These are phyloP conservation scores for Paradoxurus hermaphroditus DNA, from an alignment of 2,113 vertebrate species.

Conservation along the genomic window DNA sequence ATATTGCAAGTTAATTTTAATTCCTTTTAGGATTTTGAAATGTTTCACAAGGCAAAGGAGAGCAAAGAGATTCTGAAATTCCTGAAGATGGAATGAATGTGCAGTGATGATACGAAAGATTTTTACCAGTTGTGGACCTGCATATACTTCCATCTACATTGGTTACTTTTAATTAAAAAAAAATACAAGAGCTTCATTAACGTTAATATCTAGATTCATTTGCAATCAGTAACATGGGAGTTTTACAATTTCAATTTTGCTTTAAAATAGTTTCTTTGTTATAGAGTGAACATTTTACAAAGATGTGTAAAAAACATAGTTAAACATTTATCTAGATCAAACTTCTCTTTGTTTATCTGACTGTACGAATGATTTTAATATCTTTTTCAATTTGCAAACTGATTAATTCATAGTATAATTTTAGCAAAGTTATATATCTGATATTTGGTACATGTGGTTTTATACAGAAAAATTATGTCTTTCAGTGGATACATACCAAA, in stretches of 20 bases:
- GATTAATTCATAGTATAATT: background rate
- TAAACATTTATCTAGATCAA: background rate
- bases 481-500: background rate
- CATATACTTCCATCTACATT: background rate
- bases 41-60: conserved; percentile 8
- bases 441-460: background rate
- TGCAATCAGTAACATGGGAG: background rate
- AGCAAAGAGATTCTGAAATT: conserved; percentile 45
- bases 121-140: background rate
- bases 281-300: background rate
- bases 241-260: background rate
- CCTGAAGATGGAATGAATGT: conserved; percentile 29
- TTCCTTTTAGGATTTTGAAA: conserved; percentile 50
- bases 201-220: background rate
- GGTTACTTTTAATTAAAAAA: background rate
- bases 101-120: background rate
- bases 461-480: background rate
- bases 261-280: background rate
- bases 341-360: background rate
- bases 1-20: conserved; percentile 16
- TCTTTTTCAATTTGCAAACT: background rate
- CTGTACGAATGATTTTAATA: background rate
- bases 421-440: background rate
- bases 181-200: background rate
- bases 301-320: background rate